Percentiles rank a stretch among this genome's conserved stretches.
phyloP scores from a whole-genome alignment of 1,140 invertebrate species.

The Carcinoscorpius rotundicauda region DNA sequence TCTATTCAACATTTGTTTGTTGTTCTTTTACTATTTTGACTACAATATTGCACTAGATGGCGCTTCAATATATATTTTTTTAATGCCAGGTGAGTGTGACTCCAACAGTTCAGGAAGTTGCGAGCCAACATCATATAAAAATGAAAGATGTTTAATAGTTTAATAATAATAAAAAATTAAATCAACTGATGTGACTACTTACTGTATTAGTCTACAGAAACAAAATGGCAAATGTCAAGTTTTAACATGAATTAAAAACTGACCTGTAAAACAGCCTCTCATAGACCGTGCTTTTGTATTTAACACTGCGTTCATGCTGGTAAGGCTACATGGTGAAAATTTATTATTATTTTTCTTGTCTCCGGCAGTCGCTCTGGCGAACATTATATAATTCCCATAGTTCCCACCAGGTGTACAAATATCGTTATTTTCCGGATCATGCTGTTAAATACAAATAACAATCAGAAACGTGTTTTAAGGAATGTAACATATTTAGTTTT shows the following conservation, averaged over 20 bases:
- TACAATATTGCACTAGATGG: no score
- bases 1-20: no score
- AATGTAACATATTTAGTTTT: not conserved
- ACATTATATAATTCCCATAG: constrained; percentile 50
- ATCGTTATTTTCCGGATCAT: constrained; percentile 69
- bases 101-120: no score
- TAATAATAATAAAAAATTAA: no score
- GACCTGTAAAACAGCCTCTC: constrained; percentile 85
- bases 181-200: no score
- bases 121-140: no score
- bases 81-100: no score
- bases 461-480: not conserved
- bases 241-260: constrained; percentile 16
- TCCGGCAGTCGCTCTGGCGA: constrained; percentile 69
- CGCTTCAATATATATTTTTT: no score
- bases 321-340: constrained; percentile 82
- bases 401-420: constrained; percentile 74
- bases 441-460: constrained; percentile 48
- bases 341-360: constrained; percentile 93
- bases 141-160: no score
- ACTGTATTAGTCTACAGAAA: no score
- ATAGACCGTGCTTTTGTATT: constrained; percentile 78
- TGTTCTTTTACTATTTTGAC: no score
- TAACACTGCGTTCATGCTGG: constrained; percentile 87
- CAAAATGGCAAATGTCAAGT: no score